phyloP scores from a whole-genome alignment of 1,140 invertebrate species.

The Chironomus tepperi region DNA sequence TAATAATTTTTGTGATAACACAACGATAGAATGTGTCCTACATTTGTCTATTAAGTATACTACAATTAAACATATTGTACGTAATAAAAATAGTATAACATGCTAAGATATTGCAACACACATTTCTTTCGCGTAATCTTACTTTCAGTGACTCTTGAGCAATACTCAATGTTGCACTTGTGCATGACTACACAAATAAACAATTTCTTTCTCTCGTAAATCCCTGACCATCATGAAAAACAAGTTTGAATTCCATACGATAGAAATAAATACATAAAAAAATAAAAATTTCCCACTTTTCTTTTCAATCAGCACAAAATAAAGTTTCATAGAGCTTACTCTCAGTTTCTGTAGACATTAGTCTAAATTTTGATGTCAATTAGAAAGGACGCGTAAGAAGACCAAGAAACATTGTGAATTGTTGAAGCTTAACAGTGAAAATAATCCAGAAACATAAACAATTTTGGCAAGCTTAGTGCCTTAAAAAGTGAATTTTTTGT shows the following conservation, averaged over 20 bases:
- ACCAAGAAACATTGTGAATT: not conserved
- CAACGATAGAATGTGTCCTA: too few relatives aligned
- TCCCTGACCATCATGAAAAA: not conserved
- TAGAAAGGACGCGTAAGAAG: not conserved
- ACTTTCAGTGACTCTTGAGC: not conserved
- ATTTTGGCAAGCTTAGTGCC: not conserved
- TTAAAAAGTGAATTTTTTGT: not conserved
- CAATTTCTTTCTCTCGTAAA: not conserved
- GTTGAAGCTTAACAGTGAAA: not conserved
- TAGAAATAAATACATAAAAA: too few relatives aligned
- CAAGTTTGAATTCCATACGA: not conserved
- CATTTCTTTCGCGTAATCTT: slow-evolving; percentile 7
- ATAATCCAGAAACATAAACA: not conserved
- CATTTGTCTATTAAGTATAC: too few relatives aligned
- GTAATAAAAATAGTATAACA: too few relatives aligned
- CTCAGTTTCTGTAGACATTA: not conserved
- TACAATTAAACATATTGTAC: too few relatives aligned
- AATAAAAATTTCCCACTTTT: slow-evolving; percentile 5
- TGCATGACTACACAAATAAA: not conserved
- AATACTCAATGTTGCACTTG: not conserved
- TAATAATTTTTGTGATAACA: too few relatives aligned
- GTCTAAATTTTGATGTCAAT: not conserved
- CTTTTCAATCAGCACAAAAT: not conserved
- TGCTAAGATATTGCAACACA: not conserved
- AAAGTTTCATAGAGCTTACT: not conserved